phyloP scores from a whole-genome alignment of 2,113 vertebrate species.

The Indicator indicator region DNA sequence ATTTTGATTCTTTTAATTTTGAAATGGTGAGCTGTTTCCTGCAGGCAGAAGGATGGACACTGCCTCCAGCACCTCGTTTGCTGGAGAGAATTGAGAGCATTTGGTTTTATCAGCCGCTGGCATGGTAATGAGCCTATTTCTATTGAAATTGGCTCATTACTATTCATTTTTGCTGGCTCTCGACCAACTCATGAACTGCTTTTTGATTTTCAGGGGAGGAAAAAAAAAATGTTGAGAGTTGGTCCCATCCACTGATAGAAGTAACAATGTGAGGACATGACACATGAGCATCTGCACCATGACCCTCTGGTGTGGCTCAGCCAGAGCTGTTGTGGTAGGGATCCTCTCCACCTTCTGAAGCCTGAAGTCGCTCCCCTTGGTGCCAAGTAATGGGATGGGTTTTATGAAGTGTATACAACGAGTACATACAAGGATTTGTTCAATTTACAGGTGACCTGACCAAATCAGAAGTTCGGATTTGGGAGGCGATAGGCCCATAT shows the following conservation, averaged over 20 bases:
- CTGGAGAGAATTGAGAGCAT: slow-evolving; percentile 77
- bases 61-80: slow-evolving; percentile 76
- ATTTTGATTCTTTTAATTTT: slow-evolving; percentile 75
- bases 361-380: not conserved
- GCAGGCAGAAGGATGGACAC: slow-evolving; percentile 71
- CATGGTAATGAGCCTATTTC: slow-evolving; percentile 81
- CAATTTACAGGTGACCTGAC: fast-evolving
- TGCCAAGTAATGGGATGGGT: not conserved
- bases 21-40: slow-evolving; percentile 73
- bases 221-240: slow-evolving; percentile 35
- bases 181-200: slow-evolving; percentile 78
- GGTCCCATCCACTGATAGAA: slow-evolving; percentile 1
- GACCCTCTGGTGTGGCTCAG: not conserved
- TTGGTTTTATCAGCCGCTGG: slow-evolving; percentile 80
- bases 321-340: not conserved
- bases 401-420: not conserved
- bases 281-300: fast-evolving
- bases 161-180: slow-evolving; percentile 81
- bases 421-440: not conserved
- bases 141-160: slow-evolving; percentile 81
- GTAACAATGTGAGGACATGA: not conserved
- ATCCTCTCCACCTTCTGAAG: not conserved
- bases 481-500: fast-evolving
- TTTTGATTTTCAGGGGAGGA: slow-evolving; percentile 62
- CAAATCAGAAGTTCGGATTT: not conserved